A percentile compares a stretch with the other conserved stretches of the same genome.
Conservation (phyloP, 2,113 vertebrate genomes). For the Microtus oregoni region DNA sequence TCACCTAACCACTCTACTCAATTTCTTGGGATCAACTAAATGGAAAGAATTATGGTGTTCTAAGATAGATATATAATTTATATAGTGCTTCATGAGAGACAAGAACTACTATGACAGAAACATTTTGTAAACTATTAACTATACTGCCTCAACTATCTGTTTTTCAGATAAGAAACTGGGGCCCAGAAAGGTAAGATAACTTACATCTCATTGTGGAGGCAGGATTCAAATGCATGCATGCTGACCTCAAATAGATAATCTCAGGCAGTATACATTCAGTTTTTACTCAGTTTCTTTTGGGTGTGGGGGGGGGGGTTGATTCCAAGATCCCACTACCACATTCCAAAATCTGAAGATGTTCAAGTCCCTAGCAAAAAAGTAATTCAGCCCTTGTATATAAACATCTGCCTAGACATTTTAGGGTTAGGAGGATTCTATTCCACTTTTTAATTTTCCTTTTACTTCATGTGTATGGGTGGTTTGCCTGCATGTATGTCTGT, state of each 20-base stretch:
- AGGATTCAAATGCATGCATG: conserved; percentile 21
- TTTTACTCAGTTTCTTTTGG: neutral
- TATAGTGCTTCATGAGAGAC: neutral
- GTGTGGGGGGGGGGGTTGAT: neutral
- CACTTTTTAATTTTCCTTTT: neutral
- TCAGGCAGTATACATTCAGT: neutral
- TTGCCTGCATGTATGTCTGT: neutral
- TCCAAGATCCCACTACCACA: neutral
- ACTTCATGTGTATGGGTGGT: neutral
- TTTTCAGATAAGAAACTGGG: conserved; percentile 25
- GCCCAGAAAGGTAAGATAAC: neutral
- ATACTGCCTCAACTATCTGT: neutral
- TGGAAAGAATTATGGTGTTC: neutral
- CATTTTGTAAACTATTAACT: conserved; percentile 12
- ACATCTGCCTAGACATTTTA: neutral
- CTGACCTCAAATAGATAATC: neutral
- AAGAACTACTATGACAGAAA: neutral
- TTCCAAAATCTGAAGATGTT: neutral
- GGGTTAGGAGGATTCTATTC: neutral
- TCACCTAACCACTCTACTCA: neutral
- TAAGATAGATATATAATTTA: neutral
- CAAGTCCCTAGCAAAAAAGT: neutral
- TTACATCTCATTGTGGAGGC: neutral
- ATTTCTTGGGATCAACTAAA: neutral
- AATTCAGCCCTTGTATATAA: neutral